Conservation (phyloP, 2,888 invertebrate species). For the Pseudococcus longispinus region DNA sequence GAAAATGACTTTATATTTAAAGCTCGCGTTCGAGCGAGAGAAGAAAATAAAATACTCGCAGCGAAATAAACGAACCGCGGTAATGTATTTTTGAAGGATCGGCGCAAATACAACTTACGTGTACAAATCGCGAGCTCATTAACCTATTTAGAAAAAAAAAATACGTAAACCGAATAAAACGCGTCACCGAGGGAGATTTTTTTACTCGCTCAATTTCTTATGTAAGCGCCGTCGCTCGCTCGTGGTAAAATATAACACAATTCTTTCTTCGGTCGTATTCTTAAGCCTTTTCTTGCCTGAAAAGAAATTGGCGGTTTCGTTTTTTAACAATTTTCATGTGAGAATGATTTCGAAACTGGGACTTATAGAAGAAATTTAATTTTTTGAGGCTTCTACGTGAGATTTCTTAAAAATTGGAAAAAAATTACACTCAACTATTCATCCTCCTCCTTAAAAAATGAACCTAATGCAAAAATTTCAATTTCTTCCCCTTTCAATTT, state of each 20-base stretch:
- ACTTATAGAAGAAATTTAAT: no score
- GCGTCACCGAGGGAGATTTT: background rate
- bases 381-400: no score
- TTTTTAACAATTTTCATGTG: no score
- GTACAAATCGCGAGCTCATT: constrained; percentile 25
- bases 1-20: constrained; percentile 14
- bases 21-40: background rate
- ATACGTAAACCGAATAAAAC: background rate
- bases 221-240: background rate
- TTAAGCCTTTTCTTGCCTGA: no score
- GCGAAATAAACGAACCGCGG: constrained; percentile 22
- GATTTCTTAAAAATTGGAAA: no score
- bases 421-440: no score
- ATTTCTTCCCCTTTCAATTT: no score
- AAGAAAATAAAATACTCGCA: constrained; percentile 18
- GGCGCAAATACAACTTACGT: background rate
- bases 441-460: no score
- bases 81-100: constrained; percentile 26
- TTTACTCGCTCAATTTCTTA: background rate
- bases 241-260: background rate
- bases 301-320: no score
- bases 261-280: background rate
- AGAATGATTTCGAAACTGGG: no score
- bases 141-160: constrained; percentile 1
- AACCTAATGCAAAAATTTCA: no score